These are phyloP conservation scores for Fulica atra DNA, from an alignment of 2,113 vertebrate species.

Conservation along the genomic window DNA sequence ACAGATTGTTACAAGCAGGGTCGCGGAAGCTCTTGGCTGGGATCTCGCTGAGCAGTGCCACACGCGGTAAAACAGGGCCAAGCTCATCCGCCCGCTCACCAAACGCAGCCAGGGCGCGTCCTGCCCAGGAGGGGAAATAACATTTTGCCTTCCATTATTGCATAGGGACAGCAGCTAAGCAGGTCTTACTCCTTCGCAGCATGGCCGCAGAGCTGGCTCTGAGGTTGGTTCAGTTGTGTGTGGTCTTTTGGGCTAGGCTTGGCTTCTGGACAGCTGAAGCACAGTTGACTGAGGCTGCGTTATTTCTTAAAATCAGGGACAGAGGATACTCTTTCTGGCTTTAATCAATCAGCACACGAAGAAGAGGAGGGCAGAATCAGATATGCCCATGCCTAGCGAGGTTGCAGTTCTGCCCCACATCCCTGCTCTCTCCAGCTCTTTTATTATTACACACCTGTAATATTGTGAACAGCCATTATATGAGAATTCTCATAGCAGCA, in stretches of 20 bases:
- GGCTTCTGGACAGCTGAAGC: background rate
- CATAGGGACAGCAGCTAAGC: background rate
- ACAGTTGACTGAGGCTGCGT: fast-evolving
- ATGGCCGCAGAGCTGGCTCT: background rate
- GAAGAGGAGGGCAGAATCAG: background rate
- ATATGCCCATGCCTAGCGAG: fast-evolving
- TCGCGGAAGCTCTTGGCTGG: background rate
- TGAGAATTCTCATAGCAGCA: background rate
- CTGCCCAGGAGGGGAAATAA: background rate
- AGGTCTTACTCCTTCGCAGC: background rate
- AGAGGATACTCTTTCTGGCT: background rate
- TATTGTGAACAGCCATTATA: fast-evolving
- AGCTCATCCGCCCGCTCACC: background rate
- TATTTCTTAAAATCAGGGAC: background rate
- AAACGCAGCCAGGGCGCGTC: fast-evolving
- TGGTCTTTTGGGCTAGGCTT: background rate
- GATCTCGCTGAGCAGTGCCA: background rate
- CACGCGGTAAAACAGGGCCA: background rate
- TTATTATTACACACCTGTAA: background rate
- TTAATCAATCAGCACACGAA: background rate
- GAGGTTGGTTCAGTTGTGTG: background rate
- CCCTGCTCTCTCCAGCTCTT: background rate
- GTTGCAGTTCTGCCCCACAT: background rate
- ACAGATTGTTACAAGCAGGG: background rate
- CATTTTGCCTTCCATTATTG: background rate